Evolutionary conservation across 2,113 vertebrate genomes (phyloP).

Genomic region (Salvator merianae): DNA sequence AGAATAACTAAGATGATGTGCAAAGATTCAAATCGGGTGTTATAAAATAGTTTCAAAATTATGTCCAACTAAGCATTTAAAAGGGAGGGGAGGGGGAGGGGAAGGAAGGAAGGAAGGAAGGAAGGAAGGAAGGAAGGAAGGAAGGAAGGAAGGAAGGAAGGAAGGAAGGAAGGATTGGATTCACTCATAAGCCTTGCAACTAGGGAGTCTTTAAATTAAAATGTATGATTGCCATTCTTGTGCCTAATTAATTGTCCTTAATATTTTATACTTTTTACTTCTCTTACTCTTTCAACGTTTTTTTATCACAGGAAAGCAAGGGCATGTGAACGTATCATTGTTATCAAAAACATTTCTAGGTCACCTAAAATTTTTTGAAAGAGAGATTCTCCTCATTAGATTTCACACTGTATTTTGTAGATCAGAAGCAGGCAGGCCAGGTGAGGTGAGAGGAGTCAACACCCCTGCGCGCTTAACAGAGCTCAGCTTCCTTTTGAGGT

Average conservation of each 20-base stretch:
- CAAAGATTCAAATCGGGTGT: no score
- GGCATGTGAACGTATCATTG: not conserved
- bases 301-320: not conserved
- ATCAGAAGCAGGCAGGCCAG: conserved; percentile 11
- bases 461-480: not conserved
- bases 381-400: conserved; percentile 10
- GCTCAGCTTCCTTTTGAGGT: conserved; percentile 2
- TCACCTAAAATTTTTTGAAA: conserved; percentile 2
- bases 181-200: not conserved
- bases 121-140: not conserved
- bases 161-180: not conserved
- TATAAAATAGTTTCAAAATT: no score
- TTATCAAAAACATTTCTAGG: conserved; percentile 9
- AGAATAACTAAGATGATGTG: no score
- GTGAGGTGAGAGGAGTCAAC: not conserved
- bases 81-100: no score
- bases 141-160: not conserved
- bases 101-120: not conserved
- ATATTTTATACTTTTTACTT: not conserved
- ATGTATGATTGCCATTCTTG: not conserved
- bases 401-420: not conserved
- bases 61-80: no score
- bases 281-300: not conserved
- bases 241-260: not conserved
- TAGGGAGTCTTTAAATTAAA: not conserved